Evolutionary conservation across 2,888 invertebrate species (phyloP).

Genomic region (Cryptocephalus moraei): DNA sequence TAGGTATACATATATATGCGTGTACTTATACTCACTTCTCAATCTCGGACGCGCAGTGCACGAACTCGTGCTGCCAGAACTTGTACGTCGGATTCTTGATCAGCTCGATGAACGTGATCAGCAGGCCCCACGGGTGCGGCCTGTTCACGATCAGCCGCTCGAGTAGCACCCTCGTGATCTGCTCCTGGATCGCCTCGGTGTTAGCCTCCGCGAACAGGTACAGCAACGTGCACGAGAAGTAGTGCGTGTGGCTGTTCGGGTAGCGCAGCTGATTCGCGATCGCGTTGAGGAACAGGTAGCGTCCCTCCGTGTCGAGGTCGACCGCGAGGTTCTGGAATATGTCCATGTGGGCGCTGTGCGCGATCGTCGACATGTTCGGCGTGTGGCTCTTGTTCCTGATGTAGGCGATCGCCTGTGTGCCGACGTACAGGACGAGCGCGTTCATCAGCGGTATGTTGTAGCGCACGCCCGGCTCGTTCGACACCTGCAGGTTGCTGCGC

Average conservation of each 20-base stretch:
- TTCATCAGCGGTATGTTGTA: conserved; percentile 97
- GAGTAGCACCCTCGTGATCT: conserved; percentile 90
- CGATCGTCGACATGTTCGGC: conserved; percentile 95
- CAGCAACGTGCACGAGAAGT: conserved; percentile 95
- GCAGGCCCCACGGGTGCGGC: conserved; percentile 98
- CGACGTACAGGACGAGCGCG: conserved; percentile 94
- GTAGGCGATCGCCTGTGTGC: conserved; percentile 88
- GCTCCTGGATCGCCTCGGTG: conserved; percentile 95
- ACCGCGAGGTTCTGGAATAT: conserved; percentile 99
- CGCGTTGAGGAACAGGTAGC: conserved; percentile 95
- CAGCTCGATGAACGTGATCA: conserved; percentile 97
- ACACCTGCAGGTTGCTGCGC: conserved; percentile 79
- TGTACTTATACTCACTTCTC: conserved; percentile 91
- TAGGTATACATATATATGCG: too few species aligned
- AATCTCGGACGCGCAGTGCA: conserved; percentile 98
- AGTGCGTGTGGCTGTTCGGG: conserved; percentile 99
- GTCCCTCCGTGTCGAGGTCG: conserved; percentile 95
- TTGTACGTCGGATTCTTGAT: conserved; percentile 98
- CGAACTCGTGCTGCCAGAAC: conserved; percentile 99
- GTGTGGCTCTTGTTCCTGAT: conserved; percentile 85
- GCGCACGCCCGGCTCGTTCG: conserved; percentile 72
- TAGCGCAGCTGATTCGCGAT: conserved; percentile 98
- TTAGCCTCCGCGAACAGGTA: conserved; percentile 97
- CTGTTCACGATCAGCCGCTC: conserved; percentile 96
- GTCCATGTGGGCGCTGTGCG: conserved; percentile 98